phyloP scores from a whole-genome alignment of 1,140 invertebrate species.

The Drosophila sucinea region DNA sequence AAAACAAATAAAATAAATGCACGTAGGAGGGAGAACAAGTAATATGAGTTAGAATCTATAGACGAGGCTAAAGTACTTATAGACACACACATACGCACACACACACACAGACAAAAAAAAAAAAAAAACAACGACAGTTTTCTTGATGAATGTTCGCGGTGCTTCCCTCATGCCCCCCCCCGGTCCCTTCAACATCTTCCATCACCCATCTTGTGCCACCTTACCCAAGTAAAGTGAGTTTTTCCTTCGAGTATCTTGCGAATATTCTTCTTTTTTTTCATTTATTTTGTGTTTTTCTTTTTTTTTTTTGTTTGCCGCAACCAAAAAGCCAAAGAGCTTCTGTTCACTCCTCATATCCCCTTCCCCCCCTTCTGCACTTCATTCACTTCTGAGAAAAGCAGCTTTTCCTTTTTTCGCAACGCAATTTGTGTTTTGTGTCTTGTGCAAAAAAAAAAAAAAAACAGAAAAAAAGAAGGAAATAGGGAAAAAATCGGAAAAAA shows the following conservation, averaged over 20 bases:
- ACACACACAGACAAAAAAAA: conserved; percentile 27
- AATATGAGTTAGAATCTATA: conserved; percentile 69
- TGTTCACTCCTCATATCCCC: not conserved
- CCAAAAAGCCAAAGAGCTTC: conserved; percentile 44
- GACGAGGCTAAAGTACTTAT: conserved; percentile 67
- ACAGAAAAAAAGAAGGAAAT: not conserved
- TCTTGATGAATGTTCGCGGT: conserved; percentile 78
- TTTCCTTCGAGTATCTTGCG: conserved; percentile 56
- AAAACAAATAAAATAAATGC: conserved; percentile 37
- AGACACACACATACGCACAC: conserved; percentile 46
- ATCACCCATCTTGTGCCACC: not conserved
- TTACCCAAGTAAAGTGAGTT: conserved; percentile 56
- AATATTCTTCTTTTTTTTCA: conserved; percentile 48
- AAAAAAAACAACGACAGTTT: conserved; percentile 76
- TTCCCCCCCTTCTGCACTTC: not conserved
- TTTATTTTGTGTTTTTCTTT: conserved; percentile 10
- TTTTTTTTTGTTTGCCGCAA: conserved; percentile 52
- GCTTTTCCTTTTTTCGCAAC: conserved; percentile 63
- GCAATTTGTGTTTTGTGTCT: conserved; percentile 45
- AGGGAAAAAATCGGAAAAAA: not conserved
- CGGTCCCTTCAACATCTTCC: not conserved
- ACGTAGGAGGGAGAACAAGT: conserved; percentile 8
- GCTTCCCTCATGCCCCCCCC: not conserved
- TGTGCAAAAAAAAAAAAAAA: not conserved
- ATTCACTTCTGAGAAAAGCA: conserved; percentile 37